phyloP scores from a whole-genome alignment of 2,888 invertebrate species.

The Yponomeuta malinellus region DNA sequence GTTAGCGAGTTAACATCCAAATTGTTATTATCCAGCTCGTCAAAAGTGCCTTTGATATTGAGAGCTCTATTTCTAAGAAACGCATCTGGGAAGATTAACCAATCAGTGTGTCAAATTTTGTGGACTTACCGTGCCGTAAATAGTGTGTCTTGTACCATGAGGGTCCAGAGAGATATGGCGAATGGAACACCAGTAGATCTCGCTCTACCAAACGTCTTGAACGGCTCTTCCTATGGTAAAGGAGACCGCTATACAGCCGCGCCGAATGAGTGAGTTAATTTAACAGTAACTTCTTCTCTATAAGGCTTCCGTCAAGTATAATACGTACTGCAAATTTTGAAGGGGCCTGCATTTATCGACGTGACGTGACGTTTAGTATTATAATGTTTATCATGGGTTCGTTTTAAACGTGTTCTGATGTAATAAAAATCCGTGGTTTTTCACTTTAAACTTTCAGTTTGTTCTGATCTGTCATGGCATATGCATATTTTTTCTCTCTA shows the following conservation, averaged over 20 bases:
- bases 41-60: background rate
- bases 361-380: too few relatives aligned
- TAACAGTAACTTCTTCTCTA: background rate
- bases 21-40: background rate
- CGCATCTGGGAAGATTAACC: background rate
- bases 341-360: too few relatives aligned
- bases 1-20: background rate
- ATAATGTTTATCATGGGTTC: too few relatives aligned
- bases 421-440: too few relatives aligned
- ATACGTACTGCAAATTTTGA: background rate
- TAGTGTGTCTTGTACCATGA: conserved; percentile 38
- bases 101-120: background rate
- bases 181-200: background rate
- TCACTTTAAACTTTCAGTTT: too few relatives aligned
- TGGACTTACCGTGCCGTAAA: conserved; percentile 18
- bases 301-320: conserved; percentile 8
- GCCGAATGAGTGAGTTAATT: conserved; percentile 67
- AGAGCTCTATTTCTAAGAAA: background rate
- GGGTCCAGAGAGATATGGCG: conserved; percentile 29
- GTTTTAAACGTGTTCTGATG: too few relatives aligned
- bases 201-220: conserved; percentile 19
- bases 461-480: too few relatives aligned
- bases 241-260: conserved; percentile 67
- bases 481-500: too few relatives aligned
- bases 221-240: conserved; percentile 60